phyloP scores from a whole-genome alignment of 2,888 invertebrate genomes.

The Cosmia trapezina region DNA sequence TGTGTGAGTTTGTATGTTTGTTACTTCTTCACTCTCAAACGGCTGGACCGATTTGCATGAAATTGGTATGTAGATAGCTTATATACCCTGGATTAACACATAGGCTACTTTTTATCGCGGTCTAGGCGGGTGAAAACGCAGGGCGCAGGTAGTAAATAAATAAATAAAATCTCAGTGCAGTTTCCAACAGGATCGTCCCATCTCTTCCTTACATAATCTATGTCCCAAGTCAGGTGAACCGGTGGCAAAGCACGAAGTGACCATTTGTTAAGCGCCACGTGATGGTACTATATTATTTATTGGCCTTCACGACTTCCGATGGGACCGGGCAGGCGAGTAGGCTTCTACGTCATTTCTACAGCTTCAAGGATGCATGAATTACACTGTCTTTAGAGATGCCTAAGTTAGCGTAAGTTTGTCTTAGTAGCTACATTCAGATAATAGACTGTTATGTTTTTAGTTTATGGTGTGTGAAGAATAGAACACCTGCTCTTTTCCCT shows the following conservation, averaged over 20 bases:
- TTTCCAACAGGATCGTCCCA: background rate
- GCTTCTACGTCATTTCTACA: slow-evolving; percentile 60
- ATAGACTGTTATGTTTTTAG: slow-evolving; percentile 10
- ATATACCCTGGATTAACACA: too few species aligned
- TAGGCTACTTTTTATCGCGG: too few species aligned
- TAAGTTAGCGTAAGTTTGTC: slow-evolving; percentile 18
- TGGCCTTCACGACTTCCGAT: slow-evolving; percentile 75
- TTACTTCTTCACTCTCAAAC: too few species aligned
- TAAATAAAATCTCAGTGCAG: background rate
- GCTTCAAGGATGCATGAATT: slow-evolving; percentile 58
- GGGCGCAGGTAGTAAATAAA: too few species aligned
- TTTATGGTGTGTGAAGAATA: slow-evolving; percentile 18
- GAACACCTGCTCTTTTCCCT: slow-evolving; percentile 19
- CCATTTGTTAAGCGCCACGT: slow-evolving; percentile 86
- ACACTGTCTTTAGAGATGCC: slow-evolving; percentile 35
- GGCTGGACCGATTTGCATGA: too few species aligned
- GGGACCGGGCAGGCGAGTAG: slow-evolving; percentile 54
- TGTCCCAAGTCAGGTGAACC: slow-evolving; percentile 67
- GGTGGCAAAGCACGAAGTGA: slow-evolving; percentile 83
- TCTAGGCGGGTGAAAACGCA: too few species aligned
- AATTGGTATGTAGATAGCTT: too few species aligned
- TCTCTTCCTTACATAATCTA: slow-evolving; percentile 59
- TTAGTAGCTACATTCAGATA: slow-evolving; percentile 22
- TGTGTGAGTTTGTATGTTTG: too few species aligned
- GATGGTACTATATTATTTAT: slow-evolving; percentile 84